Base-by-base conservation (phyloP, 2,113 vertebrate genomes). In the Callorhinus ursinus region DNA sequence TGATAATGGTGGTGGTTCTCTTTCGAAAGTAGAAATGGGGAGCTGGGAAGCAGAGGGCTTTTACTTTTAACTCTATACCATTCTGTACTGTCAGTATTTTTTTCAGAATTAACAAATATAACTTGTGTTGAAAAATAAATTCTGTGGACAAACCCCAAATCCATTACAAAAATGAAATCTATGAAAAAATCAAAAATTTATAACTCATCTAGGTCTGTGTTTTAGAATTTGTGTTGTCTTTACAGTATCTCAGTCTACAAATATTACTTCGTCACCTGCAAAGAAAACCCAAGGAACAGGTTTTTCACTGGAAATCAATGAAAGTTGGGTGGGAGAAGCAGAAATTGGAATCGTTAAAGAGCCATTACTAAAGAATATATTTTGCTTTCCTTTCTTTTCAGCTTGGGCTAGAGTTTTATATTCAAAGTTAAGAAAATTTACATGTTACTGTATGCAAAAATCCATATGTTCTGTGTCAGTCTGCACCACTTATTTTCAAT, bases 401-500 rank as follows among this genome's bases (percentile, higher is more conserved):
- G 61, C 93, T 90, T 88, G 55, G 26, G 46, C n/a, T 96, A 76
- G 36, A 88, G 69, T 93, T 93, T 94, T 36, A 67, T 55, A 76
- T n/a, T 55, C 65, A 55, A 92, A 90, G 71, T 65, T 85, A 90
- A 71, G 88, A 95, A 97, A 85, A 93, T 74, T 33, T 94, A 69
- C 85, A 89, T 57, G 63, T 69, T 81, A 63, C 90, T 67, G 14
- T 42, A 77, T 14, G 33, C 74, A 74, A 82, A 92, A 81, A 5
- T 61, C 96, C 93, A 77, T 97, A 94, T 88, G 95, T 93, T 97
- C 81, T 1, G 39, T 84, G 94, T 92, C 90, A 81, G 24, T 71
- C 31, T 31, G 90, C 61, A 83, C 67, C 85, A 71, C 79, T 97
- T 96, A 93, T 87, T 94, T 98, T 96, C 93, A 95, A 92, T 85